Evolutionary conservation across 1,140 invertebrate genomes (phyloP).

Genomic region (Drosophila novamexicana): DNA sequence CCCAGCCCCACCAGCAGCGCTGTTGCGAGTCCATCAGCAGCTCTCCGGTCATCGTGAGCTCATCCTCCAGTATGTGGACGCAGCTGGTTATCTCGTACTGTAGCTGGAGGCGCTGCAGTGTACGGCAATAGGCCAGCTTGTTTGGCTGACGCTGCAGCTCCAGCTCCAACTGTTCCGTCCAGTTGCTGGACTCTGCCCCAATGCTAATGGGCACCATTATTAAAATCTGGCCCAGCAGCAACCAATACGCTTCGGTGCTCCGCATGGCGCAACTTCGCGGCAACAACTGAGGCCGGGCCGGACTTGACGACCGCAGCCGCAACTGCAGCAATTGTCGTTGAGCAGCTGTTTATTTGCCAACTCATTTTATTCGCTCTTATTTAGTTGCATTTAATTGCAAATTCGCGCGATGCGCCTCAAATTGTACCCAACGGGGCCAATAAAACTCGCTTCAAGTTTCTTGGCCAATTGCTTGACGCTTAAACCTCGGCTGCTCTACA

Average conservation of each 20-base stretch:
- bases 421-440: background rate
- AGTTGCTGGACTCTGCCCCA: constrained; percentile 20
- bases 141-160: constrained; percentile 37
- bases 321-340: background rate
- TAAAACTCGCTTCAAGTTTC: background rate
- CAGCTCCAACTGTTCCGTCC: constrained; percentile 21
- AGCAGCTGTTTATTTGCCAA: constrained; percentile 21
- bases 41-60: constrained; percentile 39
- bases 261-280: constrained; percentile 12
- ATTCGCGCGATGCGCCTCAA: background rate
- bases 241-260: constrained; percentile 2
- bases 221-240: constrained; percentile 12
- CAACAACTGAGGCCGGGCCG: constrained; percentile 9
- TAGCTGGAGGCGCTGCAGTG: constrained; percentile 31
- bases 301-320: too few relatives aligned
- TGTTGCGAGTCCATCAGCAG: constrained; percentile 46
- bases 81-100: constrained; percentile 23
- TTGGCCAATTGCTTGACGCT: background rate
- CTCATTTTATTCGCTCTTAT: background rate
- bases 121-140: constrained; percentile 55
- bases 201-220: constrained; percentile 15
- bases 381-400: constrained; percentile 15
- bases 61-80: constrained; percentile 35
- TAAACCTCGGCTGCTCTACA: too few relatives aligned
- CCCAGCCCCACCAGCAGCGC: constrained; percentile 49